Percentiles rank a stretch among this genome's conserved stretches.
These are phyloP conservation scores for Panthera uncia DNA, from an alignment of 2,113 vertebrate species.

Conservation along the genomic window DNA sequence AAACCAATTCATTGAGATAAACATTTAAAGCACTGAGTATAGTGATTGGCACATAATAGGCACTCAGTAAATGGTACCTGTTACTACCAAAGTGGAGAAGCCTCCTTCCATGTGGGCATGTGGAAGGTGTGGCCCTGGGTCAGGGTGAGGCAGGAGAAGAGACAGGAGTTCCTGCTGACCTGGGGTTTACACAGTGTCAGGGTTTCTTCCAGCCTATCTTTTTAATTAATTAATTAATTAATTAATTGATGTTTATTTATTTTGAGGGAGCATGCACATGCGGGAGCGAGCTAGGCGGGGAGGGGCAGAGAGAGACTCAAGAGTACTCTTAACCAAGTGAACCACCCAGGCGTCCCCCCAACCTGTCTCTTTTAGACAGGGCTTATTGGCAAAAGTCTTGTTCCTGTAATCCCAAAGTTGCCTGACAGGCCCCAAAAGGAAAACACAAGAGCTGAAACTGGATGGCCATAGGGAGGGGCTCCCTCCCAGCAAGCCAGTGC, in stretches of 20 bases:
- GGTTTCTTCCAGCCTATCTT: neutral
- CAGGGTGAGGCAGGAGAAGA: neutral
- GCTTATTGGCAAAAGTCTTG: conserved; percentile 8
- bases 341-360: no score
- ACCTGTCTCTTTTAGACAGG: neutral
- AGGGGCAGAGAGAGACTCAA: no score
- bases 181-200: neutral
- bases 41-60: neutral
- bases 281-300: no score
- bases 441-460: conserved; percentile 7
- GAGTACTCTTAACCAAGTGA: no score
- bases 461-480: neutral
- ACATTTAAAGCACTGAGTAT: neutral
- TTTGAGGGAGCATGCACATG: no score
- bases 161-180: neutral
- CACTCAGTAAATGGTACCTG: neutral
- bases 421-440: conserved; percentile 42
- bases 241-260: no score
- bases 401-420: conserved; percentile 35
- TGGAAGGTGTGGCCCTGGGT: neutral
- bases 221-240: no score
- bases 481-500: neutral
- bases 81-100: neutral
- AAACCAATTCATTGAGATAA: neutral
- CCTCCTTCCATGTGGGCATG: neutral